Percentiles rank a stretch among this genome's conserved stretches.
Evolutionary conservation across 2,888 invertebrate genomes (phyloP).

Genomic region (Drosophila kuntzei): DNA sequence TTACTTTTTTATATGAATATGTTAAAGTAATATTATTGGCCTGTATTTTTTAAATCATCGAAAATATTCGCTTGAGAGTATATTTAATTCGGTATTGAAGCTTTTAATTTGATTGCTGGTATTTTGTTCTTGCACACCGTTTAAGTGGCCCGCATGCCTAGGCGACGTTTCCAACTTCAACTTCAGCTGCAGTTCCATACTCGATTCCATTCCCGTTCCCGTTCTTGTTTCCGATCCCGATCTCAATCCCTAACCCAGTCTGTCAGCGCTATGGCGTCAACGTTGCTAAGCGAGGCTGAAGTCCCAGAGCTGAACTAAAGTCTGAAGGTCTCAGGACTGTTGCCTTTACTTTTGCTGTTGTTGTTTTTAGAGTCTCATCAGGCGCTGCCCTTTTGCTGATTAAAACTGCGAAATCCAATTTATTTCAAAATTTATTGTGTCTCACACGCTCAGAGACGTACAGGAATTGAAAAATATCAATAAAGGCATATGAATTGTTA

Average conservation of each 20-base stretch:
- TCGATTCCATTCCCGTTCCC: conserved; percentile 3
- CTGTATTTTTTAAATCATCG: neutral
- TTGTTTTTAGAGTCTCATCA: conserved; percentile 43
- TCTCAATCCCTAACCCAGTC: conserved; percentile 25
- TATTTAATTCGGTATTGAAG: neutral
- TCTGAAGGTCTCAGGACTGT: conserved; percentile 42
- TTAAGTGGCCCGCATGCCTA: conserved; percentile 73
- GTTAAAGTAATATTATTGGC: neutral
- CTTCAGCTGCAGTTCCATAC: conserved; percentile 36
- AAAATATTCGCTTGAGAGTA: conserved; percentile 19
- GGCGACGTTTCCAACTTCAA: conserved; percentile 53
- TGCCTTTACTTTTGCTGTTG: conserved; percentile 6
- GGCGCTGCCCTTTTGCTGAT: conserved; percentile 71
- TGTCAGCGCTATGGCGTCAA: conserved; percentile 63
- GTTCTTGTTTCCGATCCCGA: conserved; percentile 13
- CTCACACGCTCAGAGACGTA: conserved; percentile 76
- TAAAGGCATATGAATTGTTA: conserved; percentile 81
- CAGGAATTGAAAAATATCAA: conserved; percentile 79
- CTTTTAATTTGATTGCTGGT: conserved; percentile 19
- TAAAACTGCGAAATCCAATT: conserved; percentile 81
- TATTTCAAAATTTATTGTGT: conserved; percentile 82
- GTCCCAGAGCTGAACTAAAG: conserved; percentile 8
- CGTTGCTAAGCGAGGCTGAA: conserved; percentile 15
- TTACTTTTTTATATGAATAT: no score
- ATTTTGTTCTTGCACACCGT: conserved; percentile 62